Conservation (phyloP, 2,888 invertebrate genomes). For the Alcis repandata region DNA sequence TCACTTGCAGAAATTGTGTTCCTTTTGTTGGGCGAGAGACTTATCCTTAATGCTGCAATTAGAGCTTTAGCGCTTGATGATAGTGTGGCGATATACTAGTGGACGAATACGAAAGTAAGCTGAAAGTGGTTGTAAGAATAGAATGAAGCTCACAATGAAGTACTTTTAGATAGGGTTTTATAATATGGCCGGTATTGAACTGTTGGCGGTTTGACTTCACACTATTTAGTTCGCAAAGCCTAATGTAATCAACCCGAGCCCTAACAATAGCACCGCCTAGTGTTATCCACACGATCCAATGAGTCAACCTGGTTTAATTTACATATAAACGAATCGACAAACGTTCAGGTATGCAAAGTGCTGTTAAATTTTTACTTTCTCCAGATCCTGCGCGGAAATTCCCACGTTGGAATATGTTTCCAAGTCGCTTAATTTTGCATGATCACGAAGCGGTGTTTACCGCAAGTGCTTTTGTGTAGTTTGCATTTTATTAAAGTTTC, state of each 20-base stretch:
- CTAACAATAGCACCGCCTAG: not conserved
- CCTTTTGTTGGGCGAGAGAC: not conserved
- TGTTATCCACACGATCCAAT: constrained; percentile 4
- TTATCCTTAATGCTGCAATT: not conserved
- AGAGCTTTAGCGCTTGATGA: not conserved
- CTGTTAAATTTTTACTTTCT: constrained; percentile 49
- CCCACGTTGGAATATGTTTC: constrained; percentile 50
- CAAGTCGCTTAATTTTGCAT: constrained; percentile 57
- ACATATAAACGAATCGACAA: constrained; percentile 30
- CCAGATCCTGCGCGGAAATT: constrained; percentile 40
- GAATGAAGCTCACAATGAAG: not conserved
- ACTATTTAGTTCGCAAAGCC: not conserved
- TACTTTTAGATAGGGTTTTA: not conserved
- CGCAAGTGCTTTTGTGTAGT: constrained; percentile 48
- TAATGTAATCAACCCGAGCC: not conserved
- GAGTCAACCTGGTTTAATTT: constrained; percentile 23
- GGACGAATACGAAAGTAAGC: too few relatives aligned
- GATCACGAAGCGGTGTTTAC: constrained; percentile 39
- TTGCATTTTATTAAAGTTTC: constrained; percentile 53
- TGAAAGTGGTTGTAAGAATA: too few relatives aligned
- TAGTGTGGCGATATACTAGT: too few relatives aligned
- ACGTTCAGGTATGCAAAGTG: constrained; percentile 40
- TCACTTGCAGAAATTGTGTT: constrained; percentile 4
- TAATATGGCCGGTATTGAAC: too few relatives aligned
- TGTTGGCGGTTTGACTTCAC: not conserved